These are phyloP conservation scores for Morpho achilles DNA, from an alignment of 2,888 invertebrate genomes.

Conservation along the genomic window DNA sequence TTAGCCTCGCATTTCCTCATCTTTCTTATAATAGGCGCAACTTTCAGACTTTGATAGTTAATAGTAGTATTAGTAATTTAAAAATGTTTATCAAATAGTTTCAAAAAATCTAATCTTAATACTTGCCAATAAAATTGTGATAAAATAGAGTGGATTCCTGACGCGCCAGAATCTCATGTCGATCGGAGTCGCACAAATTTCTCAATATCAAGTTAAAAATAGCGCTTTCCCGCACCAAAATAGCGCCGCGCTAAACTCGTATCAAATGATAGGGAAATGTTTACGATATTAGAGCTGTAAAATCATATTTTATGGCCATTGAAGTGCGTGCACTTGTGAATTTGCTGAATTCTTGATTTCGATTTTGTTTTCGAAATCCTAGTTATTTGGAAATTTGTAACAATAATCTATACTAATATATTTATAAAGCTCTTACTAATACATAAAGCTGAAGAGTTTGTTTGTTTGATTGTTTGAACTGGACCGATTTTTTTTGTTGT, in stretches of 20 bases:
- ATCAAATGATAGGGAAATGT: conserved; percentile 36
- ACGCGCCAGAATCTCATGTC: conserved; percentile 28
- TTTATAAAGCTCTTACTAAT: too few relatives aligned
- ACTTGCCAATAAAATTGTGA: conserved; percentile 46
- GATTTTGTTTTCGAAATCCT: neutral
- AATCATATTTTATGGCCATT: conserved; percentile 47
- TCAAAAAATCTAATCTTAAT: conserved; percentile 2
- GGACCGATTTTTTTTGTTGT: too few relatives aligned
- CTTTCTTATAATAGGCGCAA: too few relatives aligned
- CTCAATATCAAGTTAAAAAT: conserved; percentile 29
- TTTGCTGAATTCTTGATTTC: conserved; percentile 1
- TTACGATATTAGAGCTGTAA: conserved; percentile 50
- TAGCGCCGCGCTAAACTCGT: conserved; percentile 36
- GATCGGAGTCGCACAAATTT: conserved; percentile 21
- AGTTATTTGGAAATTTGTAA: too few relatives aligned
- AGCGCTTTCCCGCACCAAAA: conserved; percentile 32
- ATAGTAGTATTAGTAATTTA: too few relatives aligned
- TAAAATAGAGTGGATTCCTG: conserved; percentile 34
- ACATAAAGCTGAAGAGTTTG: too few relatives aligned
- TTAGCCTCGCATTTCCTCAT: too few relatives aligned
- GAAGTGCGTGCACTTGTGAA: conserved; percentile 28
- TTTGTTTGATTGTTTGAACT: too few relatives aligned
- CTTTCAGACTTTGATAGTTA: too few relatives aligned
- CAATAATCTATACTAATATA: too few relatives aligned
- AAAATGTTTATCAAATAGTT: too few relatives aligned